phyloP scores from a whole-genome alignment of 2,888 invertebrate genomes.

The Eutolmus rufibarbis region DNA sequence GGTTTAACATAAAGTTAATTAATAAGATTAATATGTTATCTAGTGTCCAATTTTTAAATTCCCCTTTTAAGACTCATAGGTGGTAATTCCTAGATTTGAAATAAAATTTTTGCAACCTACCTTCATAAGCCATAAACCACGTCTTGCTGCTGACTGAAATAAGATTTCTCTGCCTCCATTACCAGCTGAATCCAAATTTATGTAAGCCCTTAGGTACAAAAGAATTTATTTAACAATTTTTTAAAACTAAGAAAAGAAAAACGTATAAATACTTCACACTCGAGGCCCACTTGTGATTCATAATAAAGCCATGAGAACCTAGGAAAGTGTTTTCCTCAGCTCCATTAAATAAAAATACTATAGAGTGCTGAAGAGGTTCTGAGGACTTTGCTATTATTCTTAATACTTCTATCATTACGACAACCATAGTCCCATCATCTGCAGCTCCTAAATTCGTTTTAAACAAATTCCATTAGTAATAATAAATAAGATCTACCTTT shows the following conservation, averaged over 20 bases:
- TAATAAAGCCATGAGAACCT: conserved; percentile 74
- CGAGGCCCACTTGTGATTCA: conserved; percentile 81
- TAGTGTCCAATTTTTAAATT: too few species aligned
- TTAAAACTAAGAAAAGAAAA: neutral
- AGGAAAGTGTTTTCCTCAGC: conserved; percentile 73
- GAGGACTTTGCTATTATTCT: conserved; percentile 62
- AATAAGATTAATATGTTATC: too few species aligned
- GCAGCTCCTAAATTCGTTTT: conserved; percentile 65
- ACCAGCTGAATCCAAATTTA: conserved; percentile 93
- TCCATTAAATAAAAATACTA: conserved; percentile 74
- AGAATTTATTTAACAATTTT: neutral
- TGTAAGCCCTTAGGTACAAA: conserved; percentile 67
- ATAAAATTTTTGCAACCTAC: conserved; percentile 53
- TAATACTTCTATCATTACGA: conserved; percentile 70
- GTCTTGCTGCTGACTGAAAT: conserved; percentile 85
- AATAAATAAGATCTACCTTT: neutral
- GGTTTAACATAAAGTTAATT: too few species aligned
- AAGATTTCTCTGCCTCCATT: conserved; percentile 89
- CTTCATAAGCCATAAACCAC: conserved; percentile 70
- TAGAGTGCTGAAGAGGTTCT: conserved; percentile 64
- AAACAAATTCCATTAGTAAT: neutral
- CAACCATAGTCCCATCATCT: conserved; percentile 71
- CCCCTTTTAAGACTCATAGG: too few species aligned
- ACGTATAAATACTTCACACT: conserved; percentile 65
- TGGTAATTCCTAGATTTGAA: too few species aligned